Evolutionary conservation across 2,888 invertebrate genomes (phyloP), one percentile per base, ranked within the genome.

Genomic region (Nudaria mundana): DNA sequence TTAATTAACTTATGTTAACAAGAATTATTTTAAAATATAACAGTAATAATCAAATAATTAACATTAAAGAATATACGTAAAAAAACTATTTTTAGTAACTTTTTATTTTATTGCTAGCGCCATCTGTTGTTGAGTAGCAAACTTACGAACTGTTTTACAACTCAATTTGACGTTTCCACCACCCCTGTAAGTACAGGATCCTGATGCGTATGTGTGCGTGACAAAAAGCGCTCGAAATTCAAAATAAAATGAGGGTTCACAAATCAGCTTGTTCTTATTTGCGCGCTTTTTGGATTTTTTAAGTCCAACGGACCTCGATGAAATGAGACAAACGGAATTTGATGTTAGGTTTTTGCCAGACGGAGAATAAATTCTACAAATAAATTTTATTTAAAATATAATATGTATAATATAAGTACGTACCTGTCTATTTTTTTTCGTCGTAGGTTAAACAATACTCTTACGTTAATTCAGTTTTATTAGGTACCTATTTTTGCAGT

Each of bases 191-290:
- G 30, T 61, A 70, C 48, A 63, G 30, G 35, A 44, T 43, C 22
- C 3, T 4, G 0, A 0, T 54, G 23, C 59, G 18, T 35, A 48
- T 74, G 81, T 81, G 81, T 81, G 82, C 33, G 76, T 76, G 45
- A 44, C 5, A 7, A 56, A 69, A 67, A 63, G 72, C 76, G 73
- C 75, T 64, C 76, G 55, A 74, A 78, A 74, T 77, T 79, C 57
- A 59, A 72, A 71, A 51, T 58, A 20, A 30, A 29, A 13, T 32
- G 28, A 30, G 36, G 33, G 31, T 15, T 16, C 31, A 8, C 25
- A 7, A 12, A 11, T 4, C 29, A 38, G 32, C 40, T 36, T 37
- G 24, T 38, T 51, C 2, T 20, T 29, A 39, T 35, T 34, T 34
- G n/a, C n/a, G n/a, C 23, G 33, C 37, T 26, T 36, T 28, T 30